Percentiles rank a stretch among this genome's conserved stretches.
phyloP scores from a whole-genome alignment of 1,140 invertebrate species.

The Sycobia sp. region DNA sequence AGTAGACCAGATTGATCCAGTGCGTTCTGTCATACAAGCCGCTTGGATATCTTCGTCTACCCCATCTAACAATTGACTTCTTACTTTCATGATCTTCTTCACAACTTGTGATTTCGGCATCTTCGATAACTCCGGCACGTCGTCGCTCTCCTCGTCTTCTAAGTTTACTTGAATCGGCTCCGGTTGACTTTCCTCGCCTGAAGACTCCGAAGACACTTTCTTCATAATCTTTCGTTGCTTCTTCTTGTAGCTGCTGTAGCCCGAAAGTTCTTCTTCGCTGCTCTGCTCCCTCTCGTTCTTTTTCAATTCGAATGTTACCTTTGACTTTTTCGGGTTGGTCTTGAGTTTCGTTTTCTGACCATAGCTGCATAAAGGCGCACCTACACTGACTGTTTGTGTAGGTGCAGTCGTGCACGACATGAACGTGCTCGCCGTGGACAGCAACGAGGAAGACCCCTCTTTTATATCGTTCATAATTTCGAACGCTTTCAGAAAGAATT shows the following conservation, averaged over 20 bases:
- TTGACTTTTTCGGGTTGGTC: too few relatives aligned
- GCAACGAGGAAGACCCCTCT: slow-evolving; percentile 1
- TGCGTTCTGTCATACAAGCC: too few relatives aligned
- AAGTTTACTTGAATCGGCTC: neutral
- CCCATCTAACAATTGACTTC: neutral
- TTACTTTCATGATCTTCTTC: neutral
- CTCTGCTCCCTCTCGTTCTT: neutral
- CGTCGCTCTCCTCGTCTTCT: neutral
- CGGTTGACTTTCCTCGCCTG: neutral
- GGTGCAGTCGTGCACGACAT: slow-evolving; percentile 10
- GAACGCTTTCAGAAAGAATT: neutral
- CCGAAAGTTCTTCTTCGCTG: slow-evolving; percentile 1
- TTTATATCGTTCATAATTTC: neutral
- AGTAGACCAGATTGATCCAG: too few relatives aligned
- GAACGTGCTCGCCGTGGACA: slow-evolving; percentile 5
- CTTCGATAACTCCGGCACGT: too few relatives aligned
- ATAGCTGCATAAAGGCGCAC: too few relatives aligned
- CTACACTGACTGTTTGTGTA: too few relatives aligned
- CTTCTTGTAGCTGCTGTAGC: neutral
- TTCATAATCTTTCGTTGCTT: neutral
- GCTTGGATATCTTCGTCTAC: neutral
- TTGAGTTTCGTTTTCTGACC: too few relatives aligned
- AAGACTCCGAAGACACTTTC: neutral
- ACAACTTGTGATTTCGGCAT: neutral
- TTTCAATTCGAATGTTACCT: too few relatives aligned